Evolutionary conservation across 1,140 invertebrate genomes (phyloP), one percentile per base, ranked within the genome.

Genomic region (Drosophila ficusphila): DNA sequence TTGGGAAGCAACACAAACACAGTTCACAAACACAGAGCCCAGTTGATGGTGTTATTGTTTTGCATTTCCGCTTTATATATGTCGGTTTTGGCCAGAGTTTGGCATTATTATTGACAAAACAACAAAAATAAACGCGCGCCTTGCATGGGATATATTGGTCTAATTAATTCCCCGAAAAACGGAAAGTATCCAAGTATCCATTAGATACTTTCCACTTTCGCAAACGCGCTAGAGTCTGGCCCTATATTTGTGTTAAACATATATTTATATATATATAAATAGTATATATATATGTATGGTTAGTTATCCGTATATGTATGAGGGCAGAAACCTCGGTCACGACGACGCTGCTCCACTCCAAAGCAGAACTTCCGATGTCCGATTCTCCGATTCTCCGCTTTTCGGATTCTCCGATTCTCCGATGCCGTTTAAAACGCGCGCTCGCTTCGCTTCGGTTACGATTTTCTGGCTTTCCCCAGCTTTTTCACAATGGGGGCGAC

Each of bases 161-260:
- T 68, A 71, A 52, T 67, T 67, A 67, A 67, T 67, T 67, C 47
- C 47, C 47, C 46, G 29, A 47, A 52, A n/a, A 49, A 65, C 69
- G 57, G 51, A 76, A 81, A 41, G 77, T 85, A 85, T 85, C 70
- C 62, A 42, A 49, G 34, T 85, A 86, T 86, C 77, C 60, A 48
- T 25, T 19, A 70, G 52, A 85, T 86, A 88, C 77, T 89, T 88
- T 88, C 82, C 73, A 86, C 81, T 85, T 85, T 85, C 81, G 76
- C 79, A 83, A 78, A 38, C 46, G 65, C 49, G 73, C 44, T 56
- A 61, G 12, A 62, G 33, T 42, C 51, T 41, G 39, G 41, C 36
- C 34, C 49, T 65, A 56, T 44, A 73, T 44, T 56, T 51, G 23
- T 38, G 38, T 27, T 48, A 61, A 73, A 57, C 46, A 54, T 53